Base-by-base conservation (phyloP, 2,113 vertebrate genomes). In the Scolopax mira region DNA sequence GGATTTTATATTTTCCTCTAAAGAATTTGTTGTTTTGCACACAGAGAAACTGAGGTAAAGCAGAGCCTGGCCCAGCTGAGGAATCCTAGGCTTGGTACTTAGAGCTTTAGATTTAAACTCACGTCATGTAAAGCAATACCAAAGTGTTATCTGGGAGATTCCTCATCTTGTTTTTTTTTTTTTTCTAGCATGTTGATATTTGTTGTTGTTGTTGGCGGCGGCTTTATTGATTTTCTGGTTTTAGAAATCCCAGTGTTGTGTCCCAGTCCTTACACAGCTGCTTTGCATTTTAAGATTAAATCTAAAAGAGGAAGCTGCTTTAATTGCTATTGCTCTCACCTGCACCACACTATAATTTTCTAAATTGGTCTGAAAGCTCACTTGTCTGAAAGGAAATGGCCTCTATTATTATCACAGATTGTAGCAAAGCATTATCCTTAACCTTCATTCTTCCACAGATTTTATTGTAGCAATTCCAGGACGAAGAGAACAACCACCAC, bases 251-350 rank as follows among this genome's bases (percentile, higher is more conserved):
- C 78, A 27, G 30, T 8, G 7, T 39, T 28, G 9, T 1, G 25
- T 87, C 85, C 85, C 75, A 66, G 48, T 89, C 66, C 85, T 81
- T 27, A 7, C 51, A 6, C 15, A 64, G 19, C 73, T 91, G 79
- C 81, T 95, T 94, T 95, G 94, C 94, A 93, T 96, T 3, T 0
- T 2, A 14, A 88, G 96, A 95, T 97, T 41, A 61, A 82, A 96
- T 94, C 95, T 94, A 6, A 11, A 27, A 42, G 66, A 82, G 90
- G 88, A 94, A 93, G 82, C 85, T 55, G 58, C 10, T 33, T 49
- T 72, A 39, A 82, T 90, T 93, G 78, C 79, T 94, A 35, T 79
- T 79, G 82, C 88, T 75, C 79, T 87, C 39, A 21, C 58, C 70
- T 82, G 24, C 67, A 54, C 65, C 80, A 85, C 1, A 33, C 90